These are phyloP conservation scores for Brevimyrus niger DNA, from an alignment of 2,113 vertebrate genomes.

Conservation along the genomic window DNA sequence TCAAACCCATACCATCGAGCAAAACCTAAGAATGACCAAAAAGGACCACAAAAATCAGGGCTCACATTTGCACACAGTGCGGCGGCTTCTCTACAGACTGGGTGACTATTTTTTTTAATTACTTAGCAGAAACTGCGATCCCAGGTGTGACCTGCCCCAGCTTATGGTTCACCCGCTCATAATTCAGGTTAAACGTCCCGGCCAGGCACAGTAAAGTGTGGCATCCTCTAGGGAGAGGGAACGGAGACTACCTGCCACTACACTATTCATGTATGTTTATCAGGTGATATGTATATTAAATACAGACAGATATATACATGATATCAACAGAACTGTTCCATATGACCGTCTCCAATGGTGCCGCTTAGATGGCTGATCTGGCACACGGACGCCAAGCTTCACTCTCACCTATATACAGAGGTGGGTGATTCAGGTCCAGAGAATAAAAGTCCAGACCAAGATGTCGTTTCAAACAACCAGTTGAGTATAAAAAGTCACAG, in stretches of 20 bases:
- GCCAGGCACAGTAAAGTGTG: background rate
- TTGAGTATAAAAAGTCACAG: background rate
- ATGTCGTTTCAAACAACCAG: background rate
- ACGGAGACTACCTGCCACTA: background rate
- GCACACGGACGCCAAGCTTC: background rate
- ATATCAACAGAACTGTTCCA: background rate
- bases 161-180: background rate
- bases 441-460: too few species aligned
- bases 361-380: background rate
- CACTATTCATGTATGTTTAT: background rate
- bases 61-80: background rate
- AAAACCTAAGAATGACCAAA: background rate
- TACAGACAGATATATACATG: background rate
- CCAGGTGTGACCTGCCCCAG: background rate
- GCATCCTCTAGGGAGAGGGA: background rate
- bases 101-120: background rate
- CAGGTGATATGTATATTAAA: background rate
- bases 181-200: slow-evolving; percentile 9
- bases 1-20: background rate
- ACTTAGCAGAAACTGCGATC: background rate
- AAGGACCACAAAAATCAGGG: background rate
- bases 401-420: background rate
- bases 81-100: too few species aligned
- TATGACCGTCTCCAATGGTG: background rate
- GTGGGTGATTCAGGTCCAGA: background rate